Base-by-base conservation (phyloP, 2,113 vertebrate species). In the Triplophysa rosa region DNA sequence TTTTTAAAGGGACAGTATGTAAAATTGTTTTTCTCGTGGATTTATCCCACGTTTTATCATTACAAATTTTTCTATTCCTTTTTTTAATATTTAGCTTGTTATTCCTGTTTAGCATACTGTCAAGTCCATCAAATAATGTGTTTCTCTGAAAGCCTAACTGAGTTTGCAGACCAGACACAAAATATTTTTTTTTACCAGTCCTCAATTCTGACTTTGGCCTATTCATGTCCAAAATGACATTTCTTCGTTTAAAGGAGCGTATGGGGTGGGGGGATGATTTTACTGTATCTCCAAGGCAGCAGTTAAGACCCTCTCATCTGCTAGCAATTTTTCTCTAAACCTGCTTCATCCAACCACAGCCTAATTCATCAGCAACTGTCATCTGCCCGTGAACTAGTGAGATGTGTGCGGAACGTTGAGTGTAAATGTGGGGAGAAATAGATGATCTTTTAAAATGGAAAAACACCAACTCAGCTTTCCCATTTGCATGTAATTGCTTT, bases 351-450 rank as follows among this genome's bases (percentile, higher is more conserved):
- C 90, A 91, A 88, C 90, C 87, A 90, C 89, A 91, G 85, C 85
- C 87, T 84, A 85, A 92, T 93, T 88, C 89, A 93, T 93, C 91
- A 93, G 87, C 86, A 84, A 89, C 89, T 88, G 89, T 91, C 90
- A 91, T 89, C 82, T 82, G 82, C 86, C 14, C 58, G 61, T 82
- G 84, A 84, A 89, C 82, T 77, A 87, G 77, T 26, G 23, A 74
- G 49, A 61, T 62, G n/a, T 40, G 63, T 47, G 75, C 37, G 67
- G 65, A 65, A 52, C 17, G 3, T 69, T 19, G 47, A 89, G 84
- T 79, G 82, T 84, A 88, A 88, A 87, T 14, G 78, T 81, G 63
- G 72, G 52, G 84, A 82, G 78, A 79, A 84, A 85, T 87, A 85
- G 84, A 90, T 88, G 90, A 86, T 87, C 84, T 86, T 89, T 91